Evolutionary conservation across 2,888 invertebrate genomes (phyloP).

Genomic region (Monochamus alternatus): DNA sequence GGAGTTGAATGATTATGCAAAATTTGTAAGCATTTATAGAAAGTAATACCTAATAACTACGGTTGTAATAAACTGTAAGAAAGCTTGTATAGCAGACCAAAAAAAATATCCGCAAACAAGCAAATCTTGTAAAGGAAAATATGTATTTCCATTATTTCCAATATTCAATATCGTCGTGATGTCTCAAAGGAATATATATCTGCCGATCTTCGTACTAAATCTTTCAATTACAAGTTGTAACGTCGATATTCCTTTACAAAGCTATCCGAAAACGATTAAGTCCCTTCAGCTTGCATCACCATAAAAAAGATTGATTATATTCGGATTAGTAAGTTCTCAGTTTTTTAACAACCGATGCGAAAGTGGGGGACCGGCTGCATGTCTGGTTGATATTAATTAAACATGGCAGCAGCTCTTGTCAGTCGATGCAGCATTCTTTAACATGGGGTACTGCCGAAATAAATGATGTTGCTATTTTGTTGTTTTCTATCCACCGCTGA

Average conservation of each 20-base stretch:
- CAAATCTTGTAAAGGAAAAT: constrained; percentile 32
- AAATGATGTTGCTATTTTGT: constrained; percentile 4
- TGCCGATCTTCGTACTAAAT: no score
- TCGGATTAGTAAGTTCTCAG: constrained; percentile 12
- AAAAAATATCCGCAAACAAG: constrained; percentile 62
- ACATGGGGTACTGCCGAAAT: not conserved
- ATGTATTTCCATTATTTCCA: constrained; percentile 22
- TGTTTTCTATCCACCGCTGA: not conserved
- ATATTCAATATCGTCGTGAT: not conserved
- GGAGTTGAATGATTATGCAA: no score
- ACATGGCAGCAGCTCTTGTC: not conserved
- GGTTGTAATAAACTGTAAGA: constrained; percentile 10
- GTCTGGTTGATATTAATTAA: constrained; percentile 12
- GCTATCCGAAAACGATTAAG: constrained; percentile 9
- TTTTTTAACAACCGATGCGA: constrained; percentile 6
- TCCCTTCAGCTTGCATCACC: constrained; percentile 9
- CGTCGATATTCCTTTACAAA: not conserved
- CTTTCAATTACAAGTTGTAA: not conserved
- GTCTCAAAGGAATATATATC: no score
- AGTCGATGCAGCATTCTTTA: constrained; percentile 6
- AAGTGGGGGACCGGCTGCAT: constrained; percentile 2
- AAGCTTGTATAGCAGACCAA: constrained; percentile 60
- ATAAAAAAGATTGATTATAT: constrained; percentile 13
- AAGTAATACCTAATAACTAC: not conserved
- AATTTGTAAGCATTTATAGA: no score